Conservation (phyloP, 1,140 invertebrate genomes). For the Carposina sasakii region DNA sequence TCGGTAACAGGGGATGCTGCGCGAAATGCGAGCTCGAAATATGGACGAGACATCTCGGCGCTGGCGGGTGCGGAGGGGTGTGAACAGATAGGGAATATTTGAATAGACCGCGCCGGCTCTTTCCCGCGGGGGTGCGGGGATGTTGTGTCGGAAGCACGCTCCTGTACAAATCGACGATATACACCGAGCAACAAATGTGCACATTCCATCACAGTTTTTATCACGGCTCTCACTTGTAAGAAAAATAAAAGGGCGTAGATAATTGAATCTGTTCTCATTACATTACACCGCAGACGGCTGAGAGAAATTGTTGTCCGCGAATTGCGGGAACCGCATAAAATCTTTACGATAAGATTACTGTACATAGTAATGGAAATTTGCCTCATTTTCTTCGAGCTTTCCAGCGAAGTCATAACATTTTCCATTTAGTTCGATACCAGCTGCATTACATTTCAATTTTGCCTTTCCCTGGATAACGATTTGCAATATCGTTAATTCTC, state of each 20-base stretch:
- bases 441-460: too few relatives aligned
- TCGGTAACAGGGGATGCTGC: conserved; percentile 73
- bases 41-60: conserved; percentile 73
- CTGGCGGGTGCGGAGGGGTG: conserved; percentile 59
- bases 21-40: conserved; percentile 71
- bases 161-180: conserved; percentile 61
- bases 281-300: too few relatives aligned
- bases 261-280: conserved; percentile 68
- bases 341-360: too few relatives aligned
- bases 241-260: conserved; percentile 57
- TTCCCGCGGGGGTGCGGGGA: conserved; percentile 26
- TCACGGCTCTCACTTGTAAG: conserved; percentile 37
- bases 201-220: conserved; percentile 61
- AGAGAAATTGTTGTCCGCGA: too few relatives aligned
- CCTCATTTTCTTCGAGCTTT: too few relatives aligned
- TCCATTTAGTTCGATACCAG: too few relatives aligned
- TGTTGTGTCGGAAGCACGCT: conserved; percentile 20
- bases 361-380: too few relatives aligned
- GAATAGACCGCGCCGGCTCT: conserved; percentile 64
- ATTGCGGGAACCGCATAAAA: too few relatives aligned
- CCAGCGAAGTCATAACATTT: too few relatives aligned
- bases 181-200: conserved; percentile 59
- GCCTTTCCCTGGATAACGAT: too few relatives aligned
- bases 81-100: conserved; percentile 67
- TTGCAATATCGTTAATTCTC: too few relatives aligned